Conservation (phyloP, 2,888 invertebrate species). For the Allacma fusca region DNA sequence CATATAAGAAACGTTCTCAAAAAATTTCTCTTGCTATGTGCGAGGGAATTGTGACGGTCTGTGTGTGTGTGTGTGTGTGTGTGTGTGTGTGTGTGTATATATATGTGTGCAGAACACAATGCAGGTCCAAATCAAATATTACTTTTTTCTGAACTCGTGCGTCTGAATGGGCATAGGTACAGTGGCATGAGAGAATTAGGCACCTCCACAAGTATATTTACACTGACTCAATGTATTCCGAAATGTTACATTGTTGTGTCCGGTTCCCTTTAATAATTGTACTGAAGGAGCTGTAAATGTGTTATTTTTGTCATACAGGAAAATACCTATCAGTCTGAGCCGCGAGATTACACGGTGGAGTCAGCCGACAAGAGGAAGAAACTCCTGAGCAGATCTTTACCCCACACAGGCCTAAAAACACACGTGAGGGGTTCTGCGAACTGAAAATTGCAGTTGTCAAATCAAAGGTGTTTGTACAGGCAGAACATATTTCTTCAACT, state of each 20-base stretch:
- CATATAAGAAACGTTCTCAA: too few species aligned
- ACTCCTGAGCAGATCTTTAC: neutral
- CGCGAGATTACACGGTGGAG: neutral
- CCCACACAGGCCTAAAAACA: too few species aligned
- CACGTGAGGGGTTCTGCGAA: too few species aligned
- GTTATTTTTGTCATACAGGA: constrained; percentile 1
- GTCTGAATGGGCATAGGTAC: neutral
- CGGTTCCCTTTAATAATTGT: neutral
- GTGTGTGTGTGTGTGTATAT: too few species aligned
- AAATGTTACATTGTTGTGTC: neutral
- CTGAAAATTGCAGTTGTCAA: too few species aligned
- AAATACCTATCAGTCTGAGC: neutral
- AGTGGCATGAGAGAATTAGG: neutral
- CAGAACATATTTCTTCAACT: too few species aligned
- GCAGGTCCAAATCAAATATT: neutral
- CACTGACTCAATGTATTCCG: neutral
- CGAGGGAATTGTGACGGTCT: too few species aligned
- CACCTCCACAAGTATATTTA: neutral
- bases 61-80: too few species aligned
- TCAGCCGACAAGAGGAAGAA: neutral
- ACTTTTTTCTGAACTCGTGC: neutral
- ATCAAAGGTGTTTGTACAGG: too few species aligned
- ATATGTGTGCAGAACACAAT: too few species aligned
- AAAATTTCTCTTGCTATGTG: too few species aligned
- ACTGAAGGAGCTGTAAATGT: neutral